Base-by-base conservation (phyloP, 2,113 vertebrate species). In the Circaetus gallicus region DNA sequence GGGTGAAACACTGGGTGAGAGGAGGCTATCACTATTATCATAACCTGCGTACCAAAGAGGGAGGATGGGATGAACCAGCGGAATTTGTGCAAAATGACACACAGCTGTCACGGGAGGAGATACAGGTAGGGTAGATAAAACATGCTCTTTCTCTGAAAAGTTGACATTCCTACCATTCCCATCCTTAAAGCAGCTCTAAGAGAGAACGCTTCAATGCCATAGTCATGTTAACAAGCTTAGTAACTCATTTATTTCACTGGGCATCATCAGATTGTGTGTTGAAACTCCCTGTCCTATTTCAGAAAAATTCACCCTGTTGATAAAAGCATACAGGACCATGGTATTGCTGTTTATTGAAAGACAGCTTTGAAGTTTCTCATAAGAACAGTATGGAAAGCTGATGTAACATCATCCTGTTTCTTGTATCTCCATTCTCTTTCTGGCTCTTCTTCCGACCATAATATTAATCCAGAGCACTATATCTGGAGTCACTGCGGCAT, bases 1-100 rank as follows among this genome's bases (percentile, higher is more conserved):
- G 99, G 99, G 98, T 99, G 96, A 98, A 99, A 73, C 99, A 99
- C 97, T 99, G 99, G 99, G 99, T 99, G 82, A 99, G 99, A 97
- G 99, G 99, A 50, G 99, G 99, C 76, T 99, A 99, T 94, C 98
- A 99, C 92, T 99, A 99, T 96, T 99, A 99, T 95, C 99, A 99
- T 93, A 99, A 99, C 70, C 96, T 99, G 94, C 96, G 90, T 32
- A 99, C 97, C 32, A 98, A 97, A 73, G 98, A 98, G 73, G 99
- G 99, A 49, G 98, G 98, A 62, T 99, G 99, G 99, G 99, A 99
- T 13, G 98, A 99, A 63, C 99, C 99, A 4, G 86, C 73, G 2
- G 97, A 53, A 77, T 99, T 99, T 69, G 34, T 98, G n/a, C 99
- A 98, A 18, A 99, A 99, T 97, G 99, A 98, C 86, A 91, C 92